A percentile compares a stretch with the other conserved stretches of the same genome.
Evolutionary conservation across 2,113 vertebrate species (phyloP).

Genomic region (Thomomys bottae): DNA sequence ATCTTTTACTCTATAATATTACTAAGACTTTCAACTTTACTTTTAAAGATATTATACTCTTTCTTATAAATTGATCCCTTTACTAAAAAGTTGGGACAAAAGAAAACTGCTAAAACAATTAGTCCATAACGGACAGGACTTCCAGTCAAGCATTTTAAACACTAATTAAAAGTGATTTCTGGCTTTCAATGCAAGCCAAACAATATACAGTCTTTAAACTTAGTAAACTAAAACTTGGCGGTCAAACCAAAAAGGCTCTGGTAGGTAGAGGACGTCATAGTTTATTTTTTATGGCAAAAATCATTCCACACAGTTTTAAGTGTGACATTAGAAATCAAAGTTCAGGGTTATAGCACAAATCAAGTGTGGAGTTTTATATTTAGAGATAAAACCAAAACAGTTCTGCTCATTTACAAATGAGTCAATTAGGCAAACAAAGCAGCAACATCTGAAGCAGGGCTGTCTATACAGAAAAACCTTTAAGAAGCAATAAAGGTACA

Average conservation of each 20-base stretch:
- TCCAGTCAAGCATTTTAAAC: constrained; percentile 87
- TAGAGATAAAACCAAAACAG: constrained; percentile 70
- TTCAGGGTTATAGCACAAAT: constrained; percentile 86
- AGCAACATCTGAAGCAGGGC: constrained; percentile 86
- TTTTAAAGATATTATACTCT: constrained; percentile 69
- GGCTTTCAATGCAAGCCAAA: constrained; percentile 69
- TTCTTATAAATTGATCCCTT: constrained; percentile 58
- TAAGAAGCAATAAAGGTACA: constrained; percentile 87
- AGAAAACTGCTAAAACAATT: constrained; percentile 60
- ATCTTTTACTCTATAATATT: constrained; percentile 57
- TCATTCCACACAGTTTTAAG: constrained; percentile 87
- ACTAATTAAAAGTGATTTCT: constrained; percentile 79
- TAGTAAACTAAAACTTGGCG: constrained; percentile 65
- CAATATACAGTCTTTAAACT: constrained; percentile 69
- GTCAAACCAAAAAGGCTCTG: constrained; percentile 77
- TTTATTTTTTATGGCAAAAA: constrained; percentile 85
- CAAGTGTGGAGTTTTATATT: constrained; percentile 85
- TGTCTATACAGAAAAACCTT: constrained; percentile 86
- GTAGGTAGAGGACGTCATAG: constrained; percentile 79
- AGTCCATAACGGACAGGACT: constrained; percentile 57
- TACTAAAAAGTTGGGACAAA: constrained; percentile 63
- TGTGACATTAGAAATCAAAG: constrained; percentile 86
- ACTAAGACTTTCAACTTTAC: constrained; percentile 80
- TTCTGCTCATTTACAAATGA: constrained; percentile 86
- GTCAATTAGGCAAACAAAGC: constrained; percentile 85